phyloP scores from a whole-genome alignment of 2,113 vertebrate species.

The Lanius ludovicianus region DNA sequence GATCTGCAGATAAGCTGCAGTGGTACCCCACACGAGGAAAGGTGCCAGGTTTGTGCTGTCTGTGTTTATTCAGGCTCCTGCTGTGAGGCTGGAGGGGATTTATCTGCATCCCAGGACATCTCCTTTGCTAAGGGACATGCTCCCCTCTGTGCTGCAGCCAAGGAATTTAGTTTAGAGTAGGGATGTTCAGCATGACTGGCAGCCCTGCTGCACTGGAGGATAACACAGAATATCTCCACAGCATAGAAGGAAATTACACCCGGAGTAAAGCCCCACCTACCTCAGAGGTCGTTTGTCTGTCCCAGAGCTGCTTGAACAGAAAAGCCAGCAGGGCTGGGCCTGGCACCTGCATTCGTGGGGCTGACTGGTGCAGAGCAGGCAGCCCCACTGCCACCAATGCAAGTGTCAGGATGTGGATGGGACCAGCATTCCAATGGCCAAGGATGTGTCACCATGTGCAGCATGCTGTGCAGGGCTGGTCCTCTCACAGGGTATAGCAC shows the following conservation, averaged over 20 bases:
- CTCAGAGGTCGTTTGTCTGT: not conserved
- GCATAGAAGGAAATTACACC: rapidly evolving
- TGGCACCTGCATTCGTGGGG: not conserved
- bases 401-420: not conserved
- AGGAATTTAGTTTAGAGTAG: not conserved
- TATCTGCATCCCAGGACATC: not conserved
- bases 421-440: rapidly evolving
- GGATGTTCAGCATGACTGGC: rapidly evolving
- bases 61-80: not conserved
- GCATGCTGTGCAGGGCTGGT: not conserved
- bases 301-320: not conserved
- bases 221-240: not conserved
- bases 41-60: not conserved
- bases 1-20: not conserved
- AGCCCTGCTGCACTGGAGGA: not conserved
- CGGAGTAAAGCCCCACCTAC: not conserved
- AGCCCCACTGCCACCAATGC: rapidly evolving
- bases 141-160: not conserved
- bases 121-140: not conserved
- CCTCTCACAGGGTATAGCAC: rapidly evolving
- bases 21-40: rapidly evolving
- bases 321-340: not conserved
- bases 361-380: not conserved
- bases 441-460: rapidly evolving
- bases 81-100: not conserved